These are phyloP conservation scores for Tetraodon nigroviridis DNA, from an alignment of 2,113 vertebrate genomes.

Conservation along the genomic window DNA sequence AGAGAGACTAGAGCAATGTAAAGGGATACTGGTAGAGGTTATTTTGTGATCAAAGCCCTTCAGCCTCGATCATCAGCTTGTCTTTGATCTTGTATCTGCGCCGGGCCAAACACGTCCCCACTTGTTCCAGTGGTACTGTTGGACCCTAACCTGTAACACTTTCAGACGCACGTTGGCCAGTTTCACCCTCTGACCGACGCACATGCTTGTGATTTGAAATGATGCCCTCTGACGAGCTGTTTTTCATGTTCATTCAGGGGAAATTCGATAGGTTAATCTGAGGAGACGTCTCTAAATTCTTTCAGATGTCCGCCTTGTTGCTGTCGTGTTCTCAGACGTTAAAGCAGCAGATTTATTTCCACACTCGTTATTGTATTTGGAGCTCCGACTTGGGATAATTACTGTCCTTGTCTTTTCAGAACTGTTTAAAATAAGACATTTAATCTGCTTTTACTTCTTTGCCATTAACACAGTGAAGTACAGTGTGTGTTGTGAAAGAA, in stretches of 20 bases:
- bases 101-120: no score
- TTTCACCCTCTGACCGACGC: slow-evolving; percentile 11
- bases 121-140: no score
- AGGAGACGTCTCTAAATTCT: slow-evolving; percentile 1
- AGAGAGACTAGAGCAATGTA: no score
- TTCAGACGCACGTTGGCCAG: neutral
- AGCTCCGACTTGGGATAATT: slow-evolving; percentile 10
- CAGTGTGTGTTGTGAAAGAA: slow-evolving; percentile 8
- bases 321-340: slow-evolving; percentile 1
- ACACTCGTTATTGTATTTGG: slow-evolving; percentile 17
- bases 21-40: no score
- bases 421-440: slow-evolving; percentile 24
- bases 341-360: slow-evolving; percentile 26
- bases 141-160: no score
- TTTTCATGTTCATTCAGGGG: slow-evolving; percentile 16
- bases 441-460: slow-evolving; percentile 14
- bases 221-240: slow-evolving; percentile 1
- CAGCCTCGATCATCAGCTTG: no score
- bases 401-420: slow-evolving; percentile 27
- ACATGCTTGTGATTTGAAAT: slow-evolving; percentile 5
- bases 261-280: slow-evolving; percentile 20
- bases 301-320: neutral
- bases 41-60: no score
- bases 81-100: no score
- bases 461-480: slow-evolving; percentile 16